phyloP scores from a whole-genome alignment of 2,888 invertebrate genomes.

The Rhagium mordax region DNA sequence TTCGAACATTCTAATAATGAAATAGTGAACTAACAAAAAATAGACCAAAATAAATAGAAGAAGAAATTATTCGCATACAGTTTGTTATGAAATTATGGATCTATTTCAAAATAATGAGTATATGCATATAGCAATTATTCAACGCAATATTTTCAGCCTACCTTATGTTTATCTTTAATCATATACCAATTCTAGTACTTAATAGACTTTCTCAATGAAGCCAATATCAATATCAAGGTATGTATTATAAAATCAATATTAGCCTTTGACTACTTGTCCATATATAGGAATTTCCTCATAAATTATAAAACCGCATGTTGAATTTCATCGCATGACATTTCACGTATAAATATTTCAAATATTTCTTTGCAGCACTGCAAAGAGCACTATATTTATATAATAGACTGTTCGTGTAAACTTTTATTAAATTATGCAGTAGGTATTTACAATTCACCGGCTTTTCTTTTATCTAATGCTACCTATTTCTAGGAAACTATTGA shows the following conservation, averaged over 20 bases:
- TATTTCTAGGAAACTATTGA: constrained; percentile 22
- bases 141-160: background rate
- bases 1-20: too few species aligned
- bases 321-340: constrained; percentile 13
- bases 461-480: constrained; percentile 2
- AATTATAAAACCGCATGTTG: background rate
- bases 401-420: background rate
- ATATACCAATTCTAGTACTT: background rate
- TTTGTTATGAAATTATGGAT: too few species aligned
- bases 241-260: constrained; percentile 3
- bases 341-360: constrained; percentile 9
- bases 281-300: constrained; percentile 4
- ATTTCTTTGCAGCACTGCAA: background rate
- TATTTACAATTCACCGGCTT: background rate
- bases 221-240: constrained; percentile 5
- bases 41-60: too few species aligned
- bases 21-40: too few species aligned
- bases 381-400: background rate
- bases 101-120: too few species aligned
- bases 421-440: background rate
- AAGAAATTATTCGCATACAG: too few species aligned
- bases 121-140: background rate
- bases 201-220: background rate
- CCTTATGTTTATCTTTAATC: background rate
- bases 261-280: background rate